Evolutionary conservation across 2,113 vertebrate species (phyloP), one percentile per base, ranked within the genome.

Genomic region (Callorhinus ursinus): DNA sequence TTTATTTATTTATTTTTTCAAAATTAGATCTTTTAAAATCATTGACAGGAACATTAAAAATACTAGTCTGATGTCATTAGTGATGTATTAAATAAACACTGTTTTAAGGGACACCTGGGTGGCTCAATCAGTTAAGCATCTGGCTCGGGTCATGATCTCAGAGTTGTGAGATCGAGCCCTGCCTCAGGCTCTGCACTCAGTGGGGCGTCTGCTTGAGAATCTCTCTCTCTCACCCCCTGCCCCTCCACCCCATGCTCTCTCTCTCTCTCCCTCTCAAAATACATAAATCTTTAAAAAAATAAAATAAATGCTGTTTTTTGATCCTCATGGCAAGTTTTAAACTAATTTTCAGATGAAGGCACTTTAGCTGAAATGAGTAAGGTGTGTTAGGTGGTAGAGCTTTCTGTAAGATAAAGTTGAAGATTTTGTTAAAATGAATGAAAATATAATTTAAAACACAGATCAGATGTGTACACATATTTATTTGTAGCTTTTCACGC

Each of bases 41-140:
- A n/a, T 53, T 92, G 55, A 65, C 21, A 94, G 53, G 33, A 59
- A 92, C 53, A 71, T 72, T 97, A 90, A 28, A 89, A 55, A 94
- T 91, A 76, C 10, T 86, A 21, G 83, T n/a, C 80, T 95, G 71
- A 3, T 26, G 0, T 0, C 61, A 24, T 96, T 94, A 65, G 9
- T 93, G 80, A 74, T 83, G 1, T 3, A 39, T 93, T 88, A 93
- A 76, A 72, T 18, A 53, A 55, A 83, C 36, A 46, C 33, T 42
- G 0, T 2, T 72, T 69, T 93, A 69, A 36, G 67, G 67, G 33
- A n/a, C 2, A 1, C 18, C 16, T 69, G 67, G 33, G 67, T n/a
- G 18, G 16, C 18, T 69, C 67, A 69, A 19, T 69, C 18, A 10
- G n/a, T 36, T 36, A 36, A 69, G 33, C 16, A 14, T 69, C 33